Base-by-base conservation (phyloP, 2,888 invertebrate species). In the Dolichopus griseipennis region DNA sequence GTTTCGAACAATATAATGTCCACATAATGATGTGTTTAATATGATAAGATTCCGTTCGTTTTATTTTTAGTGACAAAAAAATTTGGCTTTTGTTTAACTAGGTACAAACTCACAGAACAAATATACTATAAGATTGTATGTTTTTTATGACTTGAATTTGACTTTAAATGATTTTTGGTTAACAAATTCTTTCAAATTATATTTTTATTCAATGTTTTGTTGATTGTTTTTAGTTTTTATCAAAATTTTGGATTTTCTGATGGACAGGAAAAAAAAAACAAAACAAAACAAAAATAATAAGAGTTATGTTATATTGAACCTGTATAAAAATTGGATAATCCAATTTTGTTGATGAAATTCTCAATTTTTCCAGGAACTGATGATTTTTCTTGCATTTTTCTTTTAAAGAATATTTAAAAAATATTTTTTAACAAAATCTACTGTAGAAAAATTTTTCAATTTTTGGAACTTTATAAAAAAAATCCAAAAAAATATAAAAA, bases 21-120 rank as follows among this genome's bases (percentile, higher is more conserved):
- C 52, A 52, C 52, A 52, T 52, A 52, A 52, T 52, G 52, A 52
- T 52, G 52, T 52, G 52, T 52, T 52, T 52, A 52, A 52, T 52
- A 52, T 52, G 52, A 52, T 52, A 18, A 52, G 18, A 12, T 37
- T 37, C 27, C 37, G 8, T 37, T 37, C 37, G 8, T 37, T 12
- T 37, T 27, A 27, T 41, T 52, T 52, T 52, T 18, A 15, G 15
- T 12, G 52, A 52, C 52, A 52, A 9, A 27, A n/a, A 52, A 52
- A 52, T 18, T 52, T 18, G 52, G 18, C n/a, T 52, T 52, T 52
- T 52, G 52, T 52, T 52, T 12, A 4, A 18, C n/a, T n/a, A n/a
- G n/a, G n/a, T n/a, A n/a, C n/a, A n/a, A n/a, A n/a, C n/a, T n/a
- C 2, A 12, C 37, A 5, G 27, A 27, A 27, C 27, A 27, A 27